Evolutionary conservation across 2,888 invertebrate genomes (phyloP).

Genomic region (Tenthredo notha): DNA sequence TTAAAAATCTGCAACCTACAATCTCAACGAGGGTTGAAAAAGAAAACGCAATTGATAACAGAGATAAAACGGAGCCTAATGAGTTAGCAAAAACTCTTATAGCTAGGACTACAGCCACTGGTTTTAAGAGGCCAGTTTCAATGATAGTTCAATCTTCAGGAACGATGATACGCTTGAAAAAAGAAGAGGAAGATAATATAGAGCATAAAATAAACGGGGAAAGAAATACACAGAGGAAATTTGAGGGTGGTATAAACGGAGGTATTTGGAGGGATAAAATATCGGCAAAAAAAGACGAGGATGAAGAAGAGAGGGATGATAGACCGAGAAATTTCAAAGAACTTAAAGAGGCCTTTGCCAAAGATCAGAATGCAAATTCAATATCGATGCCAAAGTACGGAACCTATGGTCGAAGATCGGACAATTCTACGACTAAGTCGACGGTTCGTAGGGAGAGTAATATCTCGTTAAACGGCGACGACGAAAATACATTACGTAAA

Average conservation of each 20-base stretch:
- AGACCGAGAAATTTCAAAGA: constrained; percentile 70
- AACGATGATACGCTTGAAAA: constrained; percentile 24
- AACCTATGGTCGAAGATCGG: background rate
- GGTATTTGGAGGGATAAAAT: background rate
- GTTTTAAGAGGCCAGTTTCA: constrained; percentile 61
- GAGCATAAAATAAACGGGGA: constrained; percentile 57
- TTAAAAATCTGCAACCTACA: constrained; percentile 46
- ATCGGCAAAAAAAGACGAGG: background rate
- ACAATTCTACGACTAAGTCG: background rate
- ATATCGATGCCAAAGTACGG: constrained; percentile 36
- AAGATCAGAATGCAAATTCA: background rate
- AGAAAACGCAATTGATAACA: constrained; percentile 49
- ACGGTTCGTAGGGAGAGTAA: constrained; percentile 15
- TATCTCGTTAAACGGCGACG: background rate
- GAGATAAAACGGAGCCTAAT: constrained; percentile 48
- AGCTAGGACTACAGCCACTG: constrained; percentile 61
- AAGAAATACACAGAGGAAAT: background rate
- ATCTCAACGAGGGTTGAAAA: constrained; percentile 38
- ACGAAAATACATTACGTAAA: background rate
- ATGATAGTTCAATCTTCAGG: constrained; percentile 58
- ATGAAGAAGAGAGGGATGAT: constrained; percentile 61
- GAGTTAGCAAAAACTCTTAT: constrained; percentile 63
- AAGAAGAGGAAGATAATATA: constrained; percentile 37
- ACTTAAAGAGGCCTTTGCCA: constrained; percentile 71
- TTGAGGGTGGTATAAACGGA: background rate